Percentiles rank a stretch among this genome's conserved stretches.
phyloP scores from a whole-genome alignment of 2,888 invertebrate genomes.

The Podabrus alpinus region DNA sequence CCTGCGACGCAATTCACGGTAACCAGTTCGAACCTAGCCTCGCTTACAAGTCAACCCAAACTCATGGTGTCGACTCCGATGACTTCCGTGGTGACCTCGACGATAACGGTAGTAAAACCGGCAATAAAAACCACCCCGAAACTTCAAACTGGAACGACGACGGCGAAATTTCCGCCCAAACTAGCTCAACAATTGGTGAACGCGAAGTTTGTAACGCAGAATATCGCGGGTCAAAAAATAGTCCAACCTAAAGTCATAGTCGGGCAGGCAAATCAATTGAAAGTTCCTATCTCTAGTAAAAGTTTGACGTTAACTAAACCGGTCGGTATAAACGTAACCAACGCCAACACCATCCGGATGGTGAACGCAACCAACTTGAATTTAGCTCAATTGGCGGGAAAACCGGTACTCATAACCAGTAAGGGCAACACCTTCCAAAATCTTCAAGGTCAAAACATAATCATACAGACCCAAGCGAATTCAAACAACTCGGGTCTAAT shows the following conservation, averaged over 20 bases:
- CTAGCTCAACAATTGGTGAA: constrained; percentile 55
- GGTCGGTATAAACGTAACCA: constrained; percentile 43
- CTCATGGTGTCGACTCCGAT: constrained; percentile 48
- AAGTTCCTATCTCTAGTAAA: constrained; percentile 42
- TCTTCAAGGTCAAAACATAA: constrained; percentile 55
- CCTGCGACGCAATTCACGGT: constrained; percentile 56
- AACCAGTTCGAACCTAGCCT: constrained; percentile 57
- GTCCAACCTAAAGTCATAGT: constrained; percentile 45
- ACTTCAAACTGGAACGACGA: constrained; percentile 42
- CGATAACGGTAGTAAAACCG: constrained; percentile 39
- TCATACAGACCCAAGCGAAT: constrained; percentile 53
- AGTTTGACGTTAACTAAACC: constrained; percentile 42
- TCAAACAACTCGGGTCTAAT: constrained; percentile 32
- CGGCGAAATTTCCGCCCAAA: constrained; percentile 49
- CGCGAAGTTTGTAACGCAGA: constrained; percentile 55
- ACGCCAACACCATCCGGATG: constrained; percentile 56
- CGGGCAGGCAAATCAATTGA: constrained; percentile 45
- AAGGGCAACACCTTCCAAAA: constrained; percentile 52
- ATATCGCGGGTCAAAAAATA: constrained; percentile 45
- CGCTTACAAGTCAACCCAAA: constrained; percentile 50
- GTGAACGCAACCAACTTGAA: constrained; percentile 58
- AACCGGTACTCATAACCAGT: constrained; percentile 61
- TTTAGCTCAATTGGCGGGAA: constrained; percentile 61
- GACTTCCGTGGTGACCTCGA: constrained; percentile 40
- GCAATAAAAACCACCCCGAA: constrained; percentile 38